A percentile compares a stretch with the other conserved stretches of the same genome.
phyloP scores from a whole-genome alignment of 2,888 invertebrate genomes.

The Ceriagrion tenellum region DNA sequence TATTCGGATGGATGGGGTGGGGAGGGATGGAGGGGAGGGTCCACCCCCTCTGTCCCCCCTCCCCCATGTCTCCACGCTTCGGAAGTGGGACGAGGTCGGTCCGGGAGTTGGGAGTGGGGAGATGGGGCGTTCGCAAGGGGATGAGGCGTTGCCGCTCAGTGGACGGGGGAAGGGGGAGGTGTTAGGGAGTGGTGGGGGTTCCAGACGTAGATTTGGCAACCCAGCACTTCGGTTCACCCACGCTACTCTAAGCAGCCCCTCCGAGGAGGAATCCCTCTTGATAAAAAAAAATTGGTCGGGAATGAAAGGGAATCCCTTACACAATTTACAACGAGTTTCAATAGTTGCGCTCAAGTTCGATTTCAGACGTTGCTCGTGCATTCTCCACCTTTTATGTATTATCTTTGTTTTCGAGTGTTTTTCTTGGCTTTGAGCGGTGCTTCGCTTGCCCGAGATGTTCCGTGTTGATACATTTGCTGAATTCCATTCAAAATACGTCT shows the following conservation, averaged over 20 bases:
- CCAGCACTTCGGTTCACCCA: conserved; percentile 38
- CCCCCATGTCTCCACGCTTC: conserved; percentile 68
- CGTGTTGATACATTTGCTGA: no score
- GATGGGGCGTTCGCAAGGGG: not conserved
- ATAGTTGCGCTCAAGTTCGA: not conserved
- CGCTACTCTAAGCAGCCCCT: conserved; percentile 4
- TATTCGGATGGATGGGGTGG: conserved; percentile 71
- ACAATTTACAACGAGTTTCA: not conserved
- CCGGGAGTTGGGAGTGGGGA: conserved; percentile 75
- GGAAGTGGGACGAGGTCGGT: conserved; percentile 78
- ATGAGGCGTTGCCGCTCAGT: conserved; percentile 68
- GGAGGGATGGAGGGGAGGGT: conserved; percentile 75
- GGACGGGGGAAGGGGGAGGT: conserved; percentile 77
- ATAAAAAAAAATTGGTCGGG: not conserved
- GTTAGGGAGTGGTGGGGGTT: conserved; percentile 22
- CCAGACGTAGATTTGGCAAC: conserved; percentile 64
- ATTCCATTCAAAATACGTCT: no score
- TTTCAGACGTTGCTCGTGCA: not conserved
- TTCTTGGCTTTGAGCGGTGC: no score
- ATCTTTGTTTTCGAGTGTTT: no score
- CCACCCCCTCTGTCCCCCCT: conserved; percentile 78
- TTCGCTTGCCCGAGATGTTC: no score
- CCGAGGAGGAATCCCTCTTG: not conserved
- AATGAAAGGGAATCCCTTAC: not conserved
- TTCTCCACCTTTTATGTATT: no score